Evolutionary conservation across 2,888 invertebrate species (phyloP), one percentile per base, ranked within the genome.

Genomic region (Mesorhabditis spiculigera): DNA sequence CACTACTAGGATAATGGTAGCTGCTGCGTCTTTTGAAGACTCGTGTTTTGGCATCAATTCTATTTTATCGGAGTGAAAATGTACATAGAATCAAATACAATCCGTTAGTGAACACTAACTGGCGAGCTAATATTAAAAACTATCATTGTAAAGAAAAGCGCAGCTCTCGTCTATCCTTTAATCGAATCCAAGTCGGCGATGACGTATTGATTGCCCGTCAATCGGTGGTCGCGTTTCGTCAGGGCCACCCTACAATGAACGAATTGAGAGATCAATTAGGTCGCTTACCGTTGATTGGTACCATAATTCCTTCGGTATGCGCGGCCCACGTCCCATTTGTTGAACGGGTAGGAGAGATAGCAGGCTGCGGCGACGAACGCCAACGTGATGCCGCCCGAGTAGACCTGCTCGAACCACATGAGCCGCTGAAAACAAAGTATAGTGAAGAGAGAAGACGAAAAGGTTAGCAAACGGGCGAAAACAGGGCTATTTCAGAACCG

Each of bases 141-240:
- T 28, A 28, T 28, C 28, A 28, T 28, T 28, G 28, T 28, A 28
- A 28, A 28, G 28, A 28, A 28, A 28, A 28, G 28, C 28, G 28
- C 28, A 28, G 28, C 28, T 28, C 28, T 28, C 28, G 28, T 28
- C 28, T 28, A 28, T 28, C 28, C 81, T 44, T 72, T 72, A 68
- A 82, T 81, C 6, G 78, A 69, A 8, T 82, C 78, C 62, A 82
- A 75, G 42, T 79, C 81, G 69, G 73, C 73, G 70, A 82, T 71
- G 61, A 67, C 69, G 75, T 82, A 82, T 69, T 78, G 77, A 71
- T 82, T 82, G 68, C 82, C 82, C 43, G 82, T 82, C 66, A 82
- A 73, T 16, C 79, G 74, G 58, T 82, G 82, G 65, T 82, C 82
- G 64, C 82, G 77, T 64, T 81, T 79, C 65, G 80, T 75, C 69